A percentile compares a stretch with the other conserved stretches of the same genome.
phyloP scores from a whole-genome alignment of 2,113 vertebrate species.

The Xiphophorus hellerii region DNA sequence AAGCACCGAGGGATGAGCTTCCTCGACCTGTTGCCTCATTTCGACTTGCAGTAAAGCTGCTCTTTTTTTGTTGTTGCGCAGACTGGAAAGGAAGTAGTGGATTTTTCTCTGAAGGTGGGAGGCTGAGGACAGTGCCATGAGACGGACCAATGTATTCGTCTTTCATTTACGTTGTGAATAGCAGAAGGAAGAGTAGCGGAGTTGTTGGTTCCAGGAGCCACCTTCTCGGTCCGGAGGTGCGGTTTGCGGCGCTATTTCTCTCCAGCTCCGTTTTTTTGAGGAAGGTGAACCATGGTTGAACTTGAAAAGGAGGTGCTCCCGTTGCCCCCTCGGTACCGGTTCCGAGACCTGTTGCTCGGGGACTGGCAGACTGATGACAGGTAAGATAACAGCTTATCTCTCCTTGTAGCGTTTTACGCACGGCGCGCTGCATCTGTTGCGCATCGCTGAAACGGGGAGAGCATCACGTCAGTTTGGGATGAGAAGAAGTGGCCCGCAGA shows the following conservation, averaged over 20 bases:
- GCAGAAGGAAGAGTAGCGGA: slow-evolving; percentile 44
- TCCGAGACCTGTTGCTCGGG: slow-evolving; percentile 88
- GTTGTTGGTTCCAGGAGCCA: slow-evolving; percentile 45
- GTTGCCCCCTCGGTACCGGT: slow-evolving; percentile 86
- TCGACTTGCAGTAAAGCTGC: slow-evolving; percentile 43
- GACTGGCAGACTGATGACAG: slow-evolving; percentile 88
- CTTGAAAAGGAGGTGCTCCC: slow-evolving; percentile 87
- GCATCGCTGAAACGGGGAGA: slow-evolving; percentile 38
- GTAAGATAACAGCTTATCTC: slow-evolving; percentile 68
- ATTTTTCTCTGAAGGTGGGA: slow-evolving; percentile 8
- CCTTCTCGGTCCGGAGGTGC: slow-evolving; percentile 52
- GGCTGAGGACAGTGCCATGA: slow-evolving; percentile 48
- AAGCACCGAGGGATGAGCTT: slow-evolving; percentile 53
- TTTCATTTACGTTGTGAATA: slow-evolving; percentile 50
- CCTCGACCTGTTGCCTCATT: slow-evolving; percentile 72
- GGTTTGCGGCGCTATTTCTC: slow-evolving; percentile 43
- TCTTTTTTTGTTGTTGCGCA: neutral
- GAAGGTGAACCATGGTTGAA: slow-evolving; percentile 78
- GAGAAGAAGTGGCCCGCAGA: neutral
- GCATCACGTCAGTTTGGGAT: neutral
- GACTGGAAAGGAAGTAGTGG: slow-evolving; percentile 9
- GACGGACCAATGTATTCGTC: slow-evolving; percentile 36
- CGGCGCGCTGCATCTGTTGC: slow-evolving; percentile 50
- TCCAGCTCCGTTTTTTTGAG: slow-evolving; percentile 36
- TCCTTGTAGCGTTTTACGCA: slow-evolving; percentile 56